These are phyloP conservation scores for Thermophis baileyi DNA, from an alignment of 2,113 vertebrate genomes.

Conservation along the genomic window DNA sequence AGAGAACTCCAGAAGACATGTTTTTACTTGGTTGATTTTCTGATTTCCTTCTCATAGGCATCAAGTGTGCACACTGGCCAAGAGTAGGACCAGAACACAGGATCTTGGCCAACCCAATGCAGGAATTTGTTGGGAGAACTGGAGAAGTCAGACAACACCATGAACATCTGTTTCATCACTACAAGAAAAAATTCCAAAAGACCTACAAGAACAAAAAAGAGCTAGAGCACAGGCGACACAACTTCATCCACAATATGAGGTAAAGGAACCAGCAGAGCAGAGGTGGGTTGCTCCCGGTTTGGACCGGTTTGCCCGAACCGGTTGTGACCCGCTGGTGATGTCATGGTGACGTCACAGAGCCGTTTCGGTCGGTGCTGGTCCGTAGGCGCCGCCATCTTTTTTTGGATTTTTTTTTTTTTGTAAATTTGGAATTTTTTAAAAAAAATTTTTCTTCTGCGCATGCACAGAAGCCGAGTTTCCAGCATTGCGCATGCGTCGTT, in stretches of 20 bases:
- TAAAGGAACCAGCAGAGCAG: not conserved
- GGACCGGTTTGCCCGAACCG: no score
- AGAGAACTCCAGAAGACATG: not conserved
- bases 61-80: constrained; percentile 44
- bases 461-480: no score
- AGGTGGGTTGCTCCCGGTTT: no score
- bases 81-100: constrained; percentile 58
- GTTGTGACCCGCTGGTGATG: no score
- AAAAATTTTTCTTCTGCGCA: no score
- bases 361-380: no score
- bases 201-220: constrained; percentile 64
- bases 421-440: no score
- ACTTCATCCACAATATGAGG: constrained; percentile 74
- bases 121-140: constrained; percentile 67
- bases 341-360: no score
- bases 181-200: constrained; percentile 67
- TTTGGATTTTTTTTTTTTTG: no score
- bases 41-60: not conserved
- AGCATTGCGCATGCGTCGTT: no score
- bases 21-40: not conserved
- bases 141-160: constrained; percentile 54
- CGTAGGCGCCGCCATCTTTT: no score
- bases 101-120: constrained; percentile 77
- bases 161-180: constrained; percentile 67
- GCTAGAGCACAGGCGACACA: constrained; percentile 68